These are phyloP conservation scores for Crax fasciolata DNA, from an alignment of 2,797 vertebrate species.

Conservation along the genomic window DNA sequence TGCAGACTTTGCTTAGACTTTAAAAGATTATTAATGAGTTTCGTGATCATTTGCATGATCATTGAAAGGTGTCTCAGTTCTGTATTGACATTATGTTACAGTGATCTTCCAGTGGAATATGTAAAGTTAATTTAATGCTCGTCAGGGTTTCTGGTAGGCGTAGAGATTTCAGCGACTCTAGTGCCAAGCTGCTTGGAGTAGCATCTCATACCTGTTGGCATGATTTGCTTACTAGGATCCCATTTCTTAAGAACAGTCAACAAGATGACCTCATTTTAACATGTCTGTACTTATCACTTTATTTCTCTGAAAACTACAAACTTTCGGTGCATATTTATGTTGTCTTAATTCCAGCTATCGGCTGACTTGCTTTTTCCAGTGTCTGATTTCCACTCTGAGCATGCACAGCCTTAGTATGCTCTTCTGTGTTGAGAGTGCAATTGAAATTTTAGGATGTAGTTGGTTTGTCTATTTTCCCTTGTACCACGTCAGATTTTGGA, in stretches of 20 bases:
- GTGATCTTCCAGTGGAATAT: not conserved
- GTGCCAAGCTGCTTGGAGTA: not conserved
- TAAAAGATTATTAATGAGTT: slow-evolving; percentile 35
- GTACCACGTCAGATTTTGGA: not conserved
- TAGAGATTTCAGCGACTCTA: not conserved
- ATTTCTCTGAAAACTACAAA: not conserved
- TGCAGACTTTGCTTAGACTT: not conserved
- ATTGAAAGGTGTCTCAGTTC: not conserved
- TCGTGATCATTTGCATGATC: not conserved
- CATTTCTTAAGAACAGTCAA: not conserved
- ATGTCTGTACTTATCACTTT: not conserved
- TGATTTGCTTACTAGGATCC: not conserved
- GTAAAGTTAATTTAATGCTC: not conserved
- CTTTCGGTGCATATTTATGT: not conserved
- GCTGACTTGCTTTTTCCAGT: not conserved
- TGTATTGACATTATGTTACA: not conserved
- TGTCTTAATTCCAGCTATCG: not conserved
- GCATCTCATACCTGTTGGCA: not conserved
- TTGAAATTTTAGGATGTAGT: not conserved
- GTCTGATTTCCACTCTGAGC: not conserved
- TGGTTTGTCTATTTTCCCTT: not conserved
- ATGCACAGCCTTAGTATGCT: not conserved
- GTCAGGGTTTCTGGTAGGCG: not conserved
- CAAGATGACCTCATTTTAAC: not conserved
- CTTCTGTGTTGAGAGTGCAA: not conserved